Percentiles rank a stretch among this genome's conserved stretches.
Evolutionary conservation across 2,888 invertebrate genomes (phyloP).

Genomic region (Barypeithes pellucidus): DNA sequence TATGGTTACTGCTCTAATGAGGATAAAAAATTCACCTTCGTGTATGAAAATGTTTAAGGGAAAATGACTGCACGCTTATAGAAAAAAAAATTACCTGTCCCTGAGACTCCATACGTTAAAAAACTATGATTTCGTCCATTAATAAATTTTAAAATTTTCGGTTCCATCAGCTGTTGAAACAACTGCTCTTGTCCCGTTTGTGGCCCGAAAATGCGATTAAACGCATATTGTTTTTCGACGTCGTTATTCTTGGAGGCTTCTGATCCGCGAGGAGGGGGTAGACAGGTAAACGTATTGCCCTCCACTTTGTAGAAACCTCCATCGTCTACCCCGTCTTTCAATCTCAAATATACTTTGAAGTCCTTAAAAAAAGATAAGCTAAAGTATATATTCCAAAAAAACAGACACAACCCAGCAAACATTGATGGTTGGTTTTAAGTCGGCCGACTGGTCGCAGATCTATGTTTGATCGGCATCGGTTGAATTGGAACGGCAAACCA

Average conservation of each 20-base stretch:
- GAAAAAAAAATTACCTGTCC: conserved; percentile 95
- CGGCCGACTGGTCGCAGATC: too few species aligned
- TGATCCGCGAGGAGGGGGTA: conserved; percentile 57
- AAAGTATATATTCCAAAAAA: too few species aligned
- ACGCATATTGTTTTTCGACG: conserved; percentile 59
- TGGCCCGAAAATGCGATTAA: conserved; percentile 64
- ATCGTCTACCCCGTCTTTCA: conserved; percentile 50
- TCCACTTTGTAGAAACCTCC: conserved; percentile 54
- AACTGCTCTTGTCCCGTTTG: conserved; percentile 60
- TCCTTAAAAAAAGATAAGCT: conserved; percentile 39
- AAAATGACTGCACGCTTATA: conserved; percentile 84
- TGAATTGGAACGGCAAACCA: too few species aligned
- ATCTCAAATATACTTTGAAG: conserved; percentile 56
- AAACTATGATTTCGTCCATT: conserved; percentile 83
- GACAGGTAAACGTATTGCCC: conserved; percentile 55
- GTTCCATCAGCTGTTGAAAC: conserved; percentile 63
- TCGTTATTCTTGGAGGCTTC: conserved; percentile 54
- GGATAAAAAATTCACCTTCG: too few species aligned
- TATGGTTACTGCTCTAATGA: too few species aligned
- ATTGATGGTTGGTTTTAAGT: too few species aligned
- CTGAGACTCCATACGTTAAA: conserved; percentile 91
- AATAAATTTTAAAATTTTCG: conserved; percentile 63
- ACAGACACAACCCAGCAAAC: too few species aligned
- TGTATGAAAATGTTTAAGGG: too few species aligned
- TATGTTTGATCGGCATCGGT: too few species aligned